These are phyloP conservation scores for Asteroscopus sphinx DNA, from an alignment of 2,888 invertebrate genomes.

Conservation along the genomic window DNA sequence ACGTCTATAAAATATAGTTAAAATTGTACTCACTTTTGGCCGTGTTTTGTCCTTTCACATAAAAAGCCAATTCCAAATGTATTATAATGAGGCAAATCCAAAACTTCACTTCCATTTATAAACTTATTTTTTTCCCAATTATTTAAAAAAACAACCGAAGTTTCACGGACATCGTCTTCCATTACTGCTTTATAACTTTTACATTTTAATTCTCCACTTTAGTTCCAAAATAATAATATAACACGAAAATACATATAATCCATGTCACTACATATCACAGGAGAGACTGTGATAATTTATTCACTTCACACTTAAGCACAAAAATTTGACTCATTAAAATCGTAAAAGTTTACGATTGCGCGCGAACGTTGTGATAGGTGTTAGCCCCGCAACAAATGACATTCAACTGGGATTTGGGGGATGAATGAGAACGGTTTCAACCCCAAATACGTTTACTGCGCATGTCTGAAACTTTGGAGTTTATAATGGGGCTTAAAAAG, in stretches of 20 bases:
- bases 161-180: conserved; percentile 77
- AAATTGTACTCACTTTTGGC: conserved; percentile 74
- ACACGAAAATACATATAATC: conserved; percentile 13
- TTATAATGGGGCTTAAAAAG: conserved; percentile 24
- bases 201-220: conserved; percentile 38
- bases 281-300: background rate
- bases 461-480: conserved; percentile 74
- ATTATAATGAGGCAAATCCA: conserved; percentile 76
- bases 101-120: conserved; percentile 87
- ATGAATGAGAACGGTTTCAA: conserved; percentile 69
- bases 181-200: conserved; percentile 71
- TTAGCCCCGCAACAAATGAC: conserved; percentile 55
- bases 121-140: conserved; percentile 66
- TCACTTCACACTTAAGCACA: conserved; percentile 18
- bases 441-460: conserved; percentile 67
- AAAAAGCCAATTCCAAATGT: conserved; percentile 69
- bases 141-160: conserved; percentile 72
- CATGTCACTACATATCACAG: conserved; percentile 26
- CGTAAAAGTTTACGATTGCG: conserved; percentile 71
- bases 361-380: conserved; percentile 57
- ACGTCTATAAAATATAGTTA: background rate
- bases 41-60: conserved; percentile 70
- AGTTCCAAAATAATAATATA: conserved; percentile 1
- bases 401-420: conserved; percentile 73
- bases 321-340: conserved; percentile 30